These are phyloP conservation scores for Bombus confusus DNA, from an alignment of 1,140 invertebrate genomes.

Conservation along the genomic window DNA sequence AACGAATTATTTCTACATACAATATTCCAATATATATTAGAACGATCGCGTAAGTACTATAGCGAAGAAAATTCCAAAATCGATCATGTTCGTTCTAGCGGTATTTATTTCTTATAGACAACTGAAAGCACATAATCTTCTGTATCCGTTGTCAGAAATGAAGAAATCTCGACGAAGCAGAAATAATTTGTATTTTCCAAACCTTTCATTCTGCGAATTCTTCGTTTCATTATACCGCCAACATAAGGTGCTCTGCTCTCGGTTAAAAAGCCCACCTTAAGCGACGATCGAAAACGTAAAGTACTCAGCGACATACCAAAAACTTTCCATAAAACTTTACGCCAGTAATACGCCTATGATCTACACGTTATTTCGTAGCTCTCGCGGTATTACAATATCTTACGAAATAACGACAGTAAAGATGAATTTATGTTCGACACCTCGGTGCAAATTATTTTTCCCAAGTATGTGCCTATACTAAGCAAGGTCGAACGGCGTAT, in stretches of 20 bases:
- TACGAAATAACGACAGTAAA: background rate
- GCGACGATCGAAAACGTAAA: background rate
- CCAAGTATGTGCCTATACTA: background rate
- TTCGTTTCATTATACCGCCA: background rate
- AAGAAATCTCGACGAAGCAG: background rate
- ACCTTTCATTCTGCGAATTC: background rate
- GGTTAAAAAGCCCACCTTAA: background rate
- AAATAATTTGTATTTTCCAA: background rate
- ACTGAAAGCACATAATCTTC: background rate
- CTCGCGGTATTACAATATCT: background rate
- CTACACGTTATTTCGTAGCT: background rate
- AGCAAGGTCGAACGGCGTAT: background rate
- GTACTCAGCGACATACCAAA: background rate
- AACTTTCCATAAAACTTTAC: background rate
- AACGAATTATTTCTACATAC: too few species aligned
- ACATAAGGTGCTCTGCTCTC: background rate
- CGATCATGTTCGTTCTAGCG: background rate
- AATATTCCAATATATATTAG: too few species aligned
- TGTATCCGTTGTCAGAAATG: background rate
- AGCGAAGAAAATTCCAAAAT: background rate
- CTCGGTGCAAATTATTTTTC: slow-evolving; percentile 16
- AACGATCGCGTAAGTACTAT: too few species aligned
- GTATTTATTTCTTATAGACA: background rate
- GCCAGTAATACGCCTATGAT: background rate
- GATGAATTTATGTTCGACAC: background rate